A percentile compares a stretch with the other conserved stretches of the same genome.
phyloP scores from a whole-genome alignment of 1,140 invertebrate genomes.

The Habropoda laboriosa region DNA sequence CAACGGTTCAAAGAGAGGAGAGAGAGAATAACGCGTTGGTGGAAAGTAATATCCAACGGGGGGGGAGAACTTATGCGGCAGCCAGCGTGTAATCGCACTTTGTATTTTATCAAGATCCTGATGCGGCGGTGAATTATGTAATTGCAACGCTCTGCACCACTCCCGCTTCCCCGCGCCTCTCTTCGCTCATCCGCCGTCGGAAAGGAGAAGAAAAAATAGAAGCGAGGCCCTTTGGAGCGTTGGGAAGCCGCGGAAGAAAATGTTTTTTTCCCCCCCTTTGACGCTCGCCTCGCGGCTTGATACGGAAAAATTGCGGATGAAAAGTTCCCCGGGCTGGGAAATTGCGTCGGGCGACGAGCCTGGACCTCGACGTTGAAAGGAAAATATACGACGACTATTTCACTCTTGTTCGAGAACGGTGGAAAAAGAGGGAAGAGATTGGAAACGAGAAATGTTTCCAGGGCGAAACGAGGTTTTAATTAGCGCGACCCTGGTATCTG shows the following conservation, averaged over 20 bases:
- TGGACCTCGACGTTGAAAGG: background rate
- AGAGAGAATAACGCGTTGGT: background rate
- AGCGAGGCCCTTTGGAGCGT: background rate
- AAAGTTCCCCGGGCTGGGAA: constrained; percentile 13
- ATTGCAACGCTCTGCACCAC: constrained; percentile 38
- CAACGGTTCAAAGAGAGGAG: constrained; percentile 7
- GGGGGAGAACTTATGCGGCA: constrained; percentile 35
- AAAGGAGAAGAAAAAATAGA: too few species aligned
- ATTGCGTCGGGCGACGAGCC: background rate
- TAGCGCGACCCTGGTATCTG: constrained; percentile 23
- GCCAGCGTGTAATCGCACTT: constrained; percentile 34
- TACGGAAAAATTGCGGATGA: constrained; percentile 35
- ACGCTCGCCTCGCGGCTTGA: background rate
- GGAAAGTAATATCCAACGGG: constrained; percentile 40
- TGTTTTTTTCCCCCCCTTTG: constrained; percentile 7
- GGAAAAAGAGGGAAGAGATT: too few species aligned
- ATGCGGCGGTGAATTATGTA: constrained; percentile 46
- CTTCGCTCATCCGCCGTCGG: too few species aligned
- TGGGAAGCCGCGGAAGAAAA: constrained; percentile 32
- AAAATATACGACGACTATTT: background rate
- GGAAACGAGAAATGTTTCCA: constrained; percentile 9
- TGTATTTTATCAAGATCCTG: constrained; percentile 48
- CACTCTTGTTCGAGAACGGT: too few species aligned
- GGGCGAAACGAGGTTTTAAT: constrained; percentile 32
- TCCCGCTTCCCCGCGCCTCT: background rate